A percentile compares a stretch with the other conserved stretches of the same genome.
Evolutionary conservation across 1,140 invertebrate genomes (phyloP).

Genomic region (Venustaconcha ellipsiformis): DNA sequence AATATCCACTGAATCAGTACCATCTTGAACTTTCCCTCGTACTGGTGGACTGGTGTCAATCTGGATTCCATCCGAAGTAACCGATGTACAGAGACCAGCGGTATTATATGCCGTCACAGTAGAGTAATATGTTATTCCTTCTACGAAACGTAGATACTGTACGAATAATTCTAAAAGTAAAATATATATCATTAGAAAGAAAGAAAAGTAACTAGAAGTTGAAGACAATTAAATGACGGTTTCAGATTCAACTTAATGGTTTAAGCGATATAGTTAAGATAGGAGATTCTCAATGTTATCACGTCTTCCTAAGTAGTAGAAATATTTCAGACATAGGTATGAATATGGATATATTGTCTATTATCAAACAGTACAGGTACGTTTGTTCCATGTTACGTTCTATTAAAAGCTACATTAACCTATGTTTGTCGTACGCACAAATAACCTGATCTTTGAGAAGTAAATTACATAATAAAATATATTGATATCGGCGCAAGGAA

Average conservation of each 20-base stretch:
- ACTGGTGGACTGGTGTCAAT: conserved; percentile 45
- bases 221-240: background rate
- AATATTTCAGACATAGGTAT: background rate
- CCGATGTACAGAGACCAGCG: conserved; percentile 34
- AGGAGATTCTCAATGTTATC: no score
- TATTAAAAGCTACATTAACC: background rate
- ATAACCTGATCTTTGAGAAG: background rate
- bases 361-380: background rate
- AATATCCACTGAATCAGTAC: conserved; percentile 23
- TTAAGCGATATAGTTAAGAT: background rate
- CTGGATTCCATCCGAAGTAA: conserved; percentile 47
- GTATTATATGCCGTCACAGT: conserved; percentile 51
- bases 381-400: background rate
- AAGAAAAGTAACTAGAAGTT: background rate
- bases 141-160: conserved; percentile 22
- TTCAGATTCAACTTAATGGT: no score
- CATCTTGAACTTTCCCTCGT: conserved; percentile 37
- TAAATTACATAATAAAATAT: background rate
- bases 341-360: background rate
- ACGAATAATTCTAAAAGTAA: conserved; percentile 26
- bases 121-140: conserved; percentile 41
- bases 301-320: no score
- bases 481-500: background rate
- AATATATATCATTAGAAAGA: background rate
- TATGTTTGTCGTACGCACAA: background rate